Evolutionary conservation across 1,140 invertebrate genomes (phyloP).

Genomic region (Platyura marginata): DNA sequence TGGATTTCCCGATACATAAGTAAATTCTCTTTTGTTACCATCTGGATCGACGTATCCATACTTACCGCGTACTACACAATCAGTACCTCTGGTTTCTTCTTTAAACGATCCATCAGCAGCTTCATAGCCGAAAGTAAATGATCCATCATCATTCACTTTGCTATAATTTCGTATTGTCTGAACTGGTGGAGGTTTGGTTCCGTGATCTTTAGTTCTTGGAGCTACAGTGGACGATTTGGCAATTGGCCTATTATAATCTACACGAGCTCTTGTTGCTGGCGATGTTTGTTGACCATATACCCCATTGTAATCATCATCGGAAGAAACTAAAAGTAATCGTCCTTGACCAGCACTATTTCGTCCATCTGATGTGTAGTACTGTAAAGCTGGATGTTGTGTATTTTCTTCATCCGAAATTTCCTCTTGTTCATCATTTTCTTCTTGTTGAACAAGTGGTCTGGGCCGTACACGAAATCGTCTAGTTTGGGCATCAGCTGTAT

Average conservation of each 20-base stretch:
- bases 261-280: constrained; percentile 8
- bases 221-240: constrained; percentile 13
- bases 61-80: constrained; percentile 72
- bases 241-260: constrained; percentile 14
- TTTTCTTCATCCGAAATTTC: constrained; percentile 12
- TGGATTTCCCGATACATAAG: constrained; percentile 79
- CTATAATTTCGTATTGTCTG: constrained; percentile 65
- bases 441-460: not conserved
- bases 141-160: constrained; percentile 58
- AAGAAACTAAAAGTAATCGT: constrained; percentile 17
- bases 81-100: constrained; percentile 66
- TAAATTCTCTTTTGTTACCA: constrained; percentile 72
- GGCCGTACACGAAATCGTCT: not conserved
- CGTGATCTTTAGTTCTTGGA: constrained; percentile 32
- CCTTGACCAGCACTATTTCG: constrained; percentile 7
- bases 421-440: not conserved
- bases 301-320: constrained; percentile 24
- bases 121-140: constrained; percentile 40
- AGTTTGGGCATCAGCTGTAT: not conserved
- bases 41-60: constrained; percentile 71
- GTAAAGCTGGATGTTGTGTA: constrained; percentile 13
- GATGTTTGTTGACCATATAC: constrained; percentile 22
- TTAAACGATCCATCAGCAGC: constrained; percentile 80
- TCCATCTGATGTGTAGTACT: constrained; percentile 16
- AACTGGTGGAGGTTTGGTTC: constrained; percentile 46